Evolutionary conservation across 2,797 vertebrate genomes (phyloP), one percentile per base, ranked within the genome.

Genomic region (Myripristis jacobus): DNA sequence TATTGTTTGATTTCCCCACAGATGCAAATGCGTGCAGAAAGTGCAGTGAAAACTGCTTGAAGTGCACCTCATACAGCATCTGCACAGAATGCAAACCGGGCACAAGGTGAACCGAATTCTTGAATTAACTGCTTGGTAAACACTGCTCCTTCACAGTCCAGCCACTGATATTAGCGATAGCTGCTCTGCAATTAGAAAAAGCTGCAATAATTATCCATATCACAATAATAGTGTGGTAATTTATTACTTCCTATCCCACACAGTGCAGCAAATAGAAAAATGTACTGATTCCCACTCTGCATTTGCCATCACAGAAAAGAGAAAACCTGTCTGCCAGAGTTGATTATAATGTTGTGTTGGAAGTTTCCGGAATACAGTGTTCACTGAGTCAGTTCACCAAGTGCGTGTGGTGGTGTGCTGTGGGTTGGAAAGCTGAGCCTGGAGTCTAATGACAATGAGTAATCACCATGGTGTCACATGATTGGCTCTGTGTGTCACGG

Each of bases 71-170:
- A 76, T 93, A 91, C 81, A 95, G 94, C 82, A 94, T 95, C 84
- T 99, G 97, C 88, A 97, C 94, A 25, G 96, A 97, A 93, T 99
- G 98, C 92, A 95, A 90, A 91, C 92, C 94, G 68, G 95, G 95
- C 81, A 91, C 96, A 83, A 98, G 97, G 98, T 99, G 95, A 96
- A 89, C 54, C 22, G 43, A 69, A 73, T 43, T 71, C 79, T 88
- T 56, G 79, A 81, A 86, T 86, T 58, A 83, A 83, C 71, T 80
- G 71, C 75, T 85, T 43, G 2, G 83, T 80, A 87, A 88, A 87
- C 80, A 77, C 64, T 9, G 61, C 76, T 80, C 52, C 27, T 65
- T 71, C 71, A 68, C 56, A 25, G 57, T n/a, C 38, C 53, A 48
- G 62, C 64, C 18, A 3, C 72, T n/a, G 62, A 76, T 75, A 83